phyloP scores from a whole-genome alignment of 2,797 vertebrate genomes.

The Argya squamiceps region DNA sequence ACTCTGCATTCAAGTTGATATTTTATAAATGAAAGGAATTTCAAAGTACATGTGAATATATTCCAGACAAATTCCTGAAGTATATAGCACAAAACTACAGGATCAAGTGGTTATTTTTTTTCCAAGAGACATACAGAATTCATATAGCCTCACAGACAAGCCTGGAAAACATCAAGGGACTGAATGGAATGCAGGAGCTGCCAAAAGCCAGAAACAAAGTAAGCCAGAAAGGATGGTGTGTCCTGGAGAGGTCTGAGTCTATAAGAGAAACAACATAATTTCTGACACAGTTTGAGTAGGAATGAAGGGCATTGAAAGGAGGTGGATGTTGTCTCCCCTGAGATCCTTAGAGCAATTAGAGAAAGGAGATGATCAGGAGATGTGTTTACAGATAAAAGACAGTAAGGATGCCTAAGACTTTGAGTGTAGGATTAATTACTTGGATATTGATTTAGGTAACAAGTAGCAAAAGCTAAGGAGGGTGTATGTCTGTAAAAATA shows the following conservation, averaged over 20 bases:
- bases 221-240: not conserved
- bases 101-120: not conserved
- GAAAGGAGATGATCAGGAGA: constrained; percentile 29
- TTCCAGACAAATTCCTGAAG: constrained; percentile 12
- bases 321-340: not conserved
- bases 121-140: not conserved
- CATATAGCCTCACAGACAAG: not conserved
- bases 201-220: constrained; percentile 12
- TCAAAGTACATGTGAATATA: not conserved
- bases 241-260: not conserved
- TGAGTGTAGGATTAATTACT: constrained; percentile 66
- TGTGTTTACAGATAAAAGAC: constrained; percentile 49
- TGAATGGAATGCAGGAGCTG: not conserved
- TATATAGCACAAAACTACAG: not conserved
- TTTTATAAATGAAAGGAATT: not conserved
- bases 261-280: not conserved
- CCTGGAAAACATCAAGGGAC: constrained; percentile 14
- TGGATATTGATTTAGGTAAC: constrained; percentile 61
- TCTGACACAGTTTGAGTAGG: not conserved
- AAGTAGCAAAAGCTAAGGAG: constrained; percentile 23
- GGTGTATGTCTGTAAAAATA: not conserved
- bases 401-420: not conserved
- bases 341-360: constrained; percentile 47
- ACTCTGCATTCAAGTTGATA: not conserved
- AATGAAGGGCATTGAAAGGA: not conserved